Evolutionary conservation across 1,140 invertebrate genomes (phyloP).

Genomic region (Drosophila eugracilis): DNA sequence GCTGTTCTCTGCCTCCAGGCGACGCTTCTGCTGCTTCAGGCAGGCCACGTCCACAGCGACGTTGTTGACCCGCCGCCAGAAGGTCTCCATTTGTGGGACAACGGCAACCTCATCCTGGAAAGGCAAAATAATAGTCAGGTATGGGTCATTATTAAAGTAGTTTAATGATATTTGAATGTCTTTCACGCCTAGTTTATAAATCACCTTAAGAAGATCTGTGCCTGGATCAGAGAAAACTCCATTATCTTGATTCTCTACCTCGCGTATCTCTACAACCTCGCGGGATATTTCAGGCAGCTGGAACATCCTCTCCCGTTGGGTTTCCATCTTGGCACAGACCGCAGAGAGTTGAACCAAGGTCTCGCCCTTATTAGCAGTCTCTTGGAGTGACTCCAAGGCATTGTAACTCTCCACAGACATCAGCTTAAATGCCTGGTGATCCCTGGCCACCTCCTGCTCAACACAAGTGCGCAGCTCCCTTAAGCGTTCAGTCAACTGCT

Average conservation of each 20-base stretch:
- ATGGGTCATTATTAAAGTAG: no score
- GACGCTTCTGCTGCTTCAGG: conserved; percentile 69
- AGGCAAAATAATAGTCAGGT: neutral
- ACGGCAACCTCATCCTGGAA: conserved; percentile 49
- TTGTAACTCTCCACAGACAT: conserved; percentile 74
- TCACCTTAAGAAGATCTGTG: conserved; percentile 56
- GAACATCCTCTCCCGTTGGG: conserved; percentile 86
- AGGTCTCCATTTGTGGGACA: conserved; percentile 75
- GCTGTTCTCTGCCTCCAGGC: conserved; percentile 64
- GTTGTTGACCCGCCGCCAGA: conserved; percentile 82
- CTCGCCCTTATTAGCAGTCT: conserved; percentile 85
- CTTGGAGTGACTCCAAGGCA: conserved; percentile 53
- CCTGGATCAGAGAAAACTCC: neutral
- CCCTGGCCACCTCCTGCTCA: conserved; percentile 53
- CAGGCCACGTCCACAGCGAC: conserved; percentile 75
- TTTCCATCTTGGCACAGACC: conserved; percentile 87
- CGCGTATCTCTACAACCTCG: conserved; percentile 64
- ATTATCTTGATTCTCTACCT: conserved; percentile 20
- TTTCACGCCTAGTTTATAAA: no score
- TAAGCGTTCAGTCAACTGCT: conserved; percentile 61
- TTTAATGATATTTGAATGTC: neutral
- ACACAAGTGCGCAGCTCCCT: conserved; percentile 59
- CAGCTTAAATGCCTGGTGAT: conserved; percentile 62
- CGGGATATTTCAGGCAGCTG: conserved; percentile 84
- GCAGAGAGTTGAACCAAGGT: conserved; percentile 85